Evolutionary conservation across 2,797 vertebrate genomes (phyloP), one percentile per base, ranked within the genome.

Genomic region (Poliocrania exsul): DNA sequence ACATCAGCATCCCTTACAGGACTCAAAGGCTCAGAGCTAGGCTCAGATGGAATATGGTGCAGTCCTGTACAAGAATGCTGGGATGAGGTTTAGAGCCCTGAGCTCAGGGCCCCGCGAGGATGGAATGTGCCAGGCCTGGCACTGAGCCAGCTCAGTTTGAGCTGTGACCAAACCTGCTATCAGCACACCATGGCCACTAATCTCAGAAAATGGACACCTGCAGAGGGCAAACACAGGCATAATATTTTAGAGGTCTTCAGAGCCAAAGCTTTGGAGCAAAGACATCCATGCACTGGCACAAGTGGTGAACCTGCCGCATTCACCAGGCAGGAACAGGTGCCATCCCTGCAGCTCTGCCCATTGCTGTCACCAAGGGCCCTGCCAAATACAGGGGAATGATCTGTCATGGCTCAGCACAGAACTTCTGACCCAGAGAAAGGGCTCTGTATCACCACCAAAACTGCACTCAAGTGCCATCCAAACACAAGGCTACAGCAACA

Each of bases 241-340:
- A 73, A 67, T 13, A 19, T 40, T 83, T 72, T 61, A 64, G 61
- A 82, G 31, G 21, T 42, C 35, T 79, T 66, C 25, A 62, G 75
- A 86, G 46, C 40, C 40, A 91, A 85, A 91, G 60, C 35, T 91
- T 75, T 16, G 56, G 44, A 71, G 35, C 26, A 73, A 64, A 40
- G 87, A 20, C 24, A 67, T n/a, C 56, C 38, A 47, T 0, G 1
- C 6, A 10, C 6, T 3, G 3, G 28, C 5, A 2, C 0, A 10
- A 80, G 74, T 0, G 3, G 38, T 20, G 21, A 60, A 57, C 16
- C 40, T 53, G 69, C 31, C 10, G 28, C 46, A 46, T 71, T 49
- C 53, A 38, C 24, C 49, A 40, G 26, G 51, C 67, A 81, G 75
- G 31, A 86, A 47, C 23, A 71, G 80, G 54, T 64, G 66, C 37